Percentiles rank a stretch among this genome's conserved stretches.
Evolutionary conservation across 2,888 invertebrate genomes (phyloP).

Genomic region (Leucoptera coffeella): DNA sequence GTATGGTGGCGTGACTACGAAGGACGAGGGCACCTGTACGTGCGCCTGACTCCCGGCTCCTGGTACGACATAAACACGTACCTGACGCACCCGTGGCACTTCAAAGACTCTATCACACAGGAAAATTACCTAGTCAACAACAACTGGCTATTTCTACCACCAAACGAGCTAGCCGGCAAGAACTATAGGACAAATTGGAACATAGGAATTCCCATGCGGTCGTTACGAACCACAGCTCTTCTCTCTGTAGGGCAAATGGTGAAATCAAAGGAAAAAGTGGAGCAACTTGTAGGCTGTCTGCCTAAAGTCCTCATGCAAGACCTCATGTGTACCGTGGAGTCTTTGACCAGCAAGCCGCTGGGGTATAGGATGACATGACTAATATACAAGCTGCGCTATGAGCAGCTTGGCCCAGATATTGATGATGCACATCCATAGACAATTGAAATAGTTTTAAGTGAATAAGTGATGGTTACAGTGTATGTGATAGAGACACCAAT

Average conservation of each 20-base stretch:
- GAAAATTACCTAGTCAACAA: constrained; percentile 58
- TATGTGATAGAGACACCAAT: too few species aligned
- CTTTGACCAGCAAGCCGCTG: too few species aligned
- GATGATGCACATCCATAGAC: too few species aligned
- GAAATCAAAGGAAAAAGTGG: not conserved
- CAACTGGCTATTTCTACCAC: constrained; percentile 37
- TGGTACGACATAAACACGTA: constrained; percentile 67
- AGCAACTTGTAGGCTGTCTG: too few species aligned
- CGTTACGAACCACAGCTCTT: constrained; percentile 35
- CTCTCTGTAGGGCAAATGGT: constrained; percentile 29
- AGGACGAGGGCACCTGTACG: constrained; percentile 57
- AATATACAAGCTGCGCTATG: too few species aligned
- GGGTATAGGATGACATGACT: too few species aligned
- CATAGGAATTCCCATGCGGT: constrained; percentile 40
- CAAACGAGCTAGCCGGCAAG: constrained; percentile 18
- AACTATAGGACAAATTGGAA: constrained; percentile 32
- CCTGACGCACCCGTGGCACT: constrained; percentile 81
- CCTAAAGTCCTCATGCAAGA: too few species aligned
- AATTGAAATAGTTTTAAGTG: too few species aligned
- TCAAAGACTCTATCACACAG: constrained; percentile 62
- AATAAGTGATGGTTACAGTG: too few species aligned
- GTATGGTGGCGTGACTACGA: constrained; percentile 74
- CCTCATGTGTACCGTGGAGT: too few species aligned
- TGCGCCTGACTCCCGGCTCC: constrained; percentile 45
- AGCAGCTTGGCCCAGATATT: too few species aligned